Conservation (phyloP, 2,888 invertebrate species). For the Tupiocoris notatus region DNA sequence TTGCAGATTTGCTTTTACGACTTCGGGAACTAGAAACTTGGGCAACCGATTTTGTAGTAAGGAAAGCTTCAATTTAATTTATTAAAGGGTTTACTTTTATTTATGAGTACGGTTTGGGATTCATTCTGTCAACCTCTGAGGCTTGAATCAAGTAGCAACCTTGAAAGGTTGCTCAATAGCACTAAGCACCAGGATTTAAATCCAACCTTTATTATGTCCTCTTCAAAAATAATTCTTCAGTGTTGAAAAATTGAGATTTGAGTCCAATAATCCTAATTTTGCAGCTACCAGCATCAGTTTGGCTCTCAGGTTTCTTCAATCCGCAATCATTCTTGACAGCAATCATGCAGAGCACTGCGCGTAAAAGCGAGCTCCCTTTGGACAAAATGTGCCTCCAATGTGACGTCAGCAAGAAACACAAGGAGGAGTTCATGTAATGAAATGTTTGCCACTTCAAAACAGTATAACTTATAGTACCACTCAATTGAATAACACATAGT, state of each 20-base stretch:
- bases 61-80: too few species aligned
- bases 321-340: slow-evolving; percentile 94
- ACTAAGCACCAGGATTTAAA: too few species aligned
- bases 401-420: slow-evolving; percentile 94
- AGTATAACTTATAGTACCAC: neutral
- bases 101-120: too few species aligned
- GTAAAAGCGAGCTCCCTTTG: slow-evolving; percentile 85
- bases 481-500: neutral
- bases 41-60: slow-evolving; percentile 91
- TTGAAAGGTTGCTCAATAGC: too few species aligned
- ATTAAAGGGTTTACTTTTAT: too few species aligned
- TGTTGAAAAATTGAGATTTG: neutral
- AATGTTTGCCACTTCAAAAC: neutral
- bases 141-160: too few species aligned
- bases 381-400: slow-evolving; percentile 97
- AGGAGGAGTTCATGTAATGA: slow-evolving; percentile 87
- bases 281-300: slow-evolving; percentile 85
- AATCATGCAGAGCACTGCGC: slow-evolving; percentile 96
- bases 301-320: slow-evolving; percentile 98
- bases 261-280: slow-evolving; percentile 36
- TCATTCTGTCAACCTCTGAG: too few species aligned
- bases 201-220: neutral
- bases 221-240: neutral
- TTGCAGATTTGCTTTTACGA: slow-evolving; percentile 81
- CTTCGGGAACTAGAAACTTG: slow-evolving; percentile 88